Percentiles rank a stretch among this genome's conserved stretches.
Conservation (phyloP, 1,140 invertebrate genomes). For the Aplysia californica region DNA sequence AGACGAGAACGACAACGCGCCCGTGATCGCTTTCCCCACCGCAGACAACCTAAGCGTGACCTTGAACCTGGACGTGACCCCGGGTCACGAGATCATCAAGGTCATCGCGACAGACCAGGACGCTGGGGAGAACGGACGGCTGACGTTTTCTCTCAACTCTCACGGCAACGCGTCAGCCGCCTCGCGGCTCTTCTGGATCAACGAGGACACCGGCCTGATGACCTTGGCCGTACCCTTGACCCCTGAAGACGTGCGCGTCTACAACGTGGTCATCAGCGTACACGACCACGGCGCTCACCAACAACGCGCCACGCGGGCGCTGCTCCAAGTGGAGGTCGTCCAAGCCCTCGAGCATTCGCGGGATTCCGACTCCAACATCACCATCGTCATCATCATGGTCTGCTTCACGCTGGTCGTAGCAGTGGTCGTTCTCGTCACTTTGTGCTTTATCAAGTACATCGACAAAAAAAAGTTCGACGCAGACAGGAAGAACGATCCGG, state of each 20-base stretch:
- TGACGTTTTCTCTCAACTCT: slow-evolving; percentile 39
- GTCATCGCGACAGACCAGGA: slow-evolving; percentile 44
- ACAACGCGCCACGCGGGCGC: slow-evolving; percentile 36
- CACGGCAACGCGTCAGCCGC: slow-evolving; percentile 71
- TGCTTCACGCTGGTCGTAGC: slow-evolving; percentile 53
- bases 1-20: slow-evolving; percentile 75
- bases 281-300: slow-evolving; percentile 40
- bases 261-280: slow-evolving; percentile 42
- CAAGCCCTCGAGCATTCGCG: slow-evolving; percentile 14
- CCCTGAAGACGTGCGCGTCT: slow-evolving; percentile 31
- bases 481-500: background rate
- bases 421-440: slow-evolving; percentile 49
- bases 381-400: slow-evolving; percentile 55
- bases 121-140: slow-evolving; percentile 38
- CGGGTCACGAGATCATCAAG: slow-evolving; percentile 36
- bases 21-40: slow-evolving; percentile 44
- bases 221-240: slow-evolving; percentile 71
- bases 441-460: slow-evolving; percentile 49
- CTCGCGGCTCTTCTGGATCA: slow-evolving; percentile 80
- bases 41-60: slow-evolving; percentile 40
- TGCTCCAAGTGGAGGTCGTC: slow-evolving; percentile 28
- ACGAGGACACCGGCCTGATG: slow-evolving; percentile 86
- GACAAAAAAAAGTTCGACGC: slow-evolving; percentile 31
- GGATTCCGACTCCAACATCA: slow-evolving; percentile 25
- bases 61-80: slow-evolving; percentile 29